Evolutionary conservation across 2,888 invertebrate genomes (phyloP).

Genomic region (Luperina testacea): DNA sequence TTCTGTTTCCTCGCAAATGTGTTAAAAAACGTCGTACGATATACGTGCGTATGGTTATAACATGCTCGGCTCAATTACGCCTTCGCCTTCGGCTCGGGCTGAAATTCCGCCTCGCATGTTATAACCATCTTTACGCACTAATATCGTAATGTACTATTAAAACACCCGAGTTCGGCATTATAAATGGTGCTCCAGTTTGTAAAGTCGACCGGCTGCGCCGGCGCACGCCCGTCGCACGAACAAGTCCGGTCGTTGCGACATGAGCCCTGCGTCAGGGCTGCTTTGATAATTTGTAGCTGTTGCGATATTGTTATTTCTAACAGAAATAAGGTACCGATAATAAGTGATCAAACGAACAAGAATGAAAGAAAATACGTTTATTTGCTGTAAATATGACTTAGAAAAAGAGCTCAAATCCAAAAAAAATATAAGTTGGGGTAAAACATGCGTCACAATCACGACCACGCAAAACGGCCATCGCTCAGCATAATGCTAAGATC

Average conservation of each 20-base stretch:
- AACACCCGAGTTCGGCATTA: constrained; percentile 42
- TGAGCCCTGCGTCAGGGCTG: constrained; percentile 62
- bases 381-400: not conserved
- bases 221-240: constrained; percentile 60
- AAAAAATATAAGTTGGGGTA: not conserved
- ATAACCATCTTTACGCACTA: no score
- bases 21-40: no score
- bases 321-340: constrained; percentile 17
- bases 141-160: no score
- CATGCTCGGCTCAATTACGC: no score
- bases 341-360: not conserved
- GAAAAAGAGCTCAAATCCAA: not conserved
- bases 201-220: constrained; percentile 61
- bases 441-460: no score
- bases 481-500: not conserved
- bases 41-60: no score
- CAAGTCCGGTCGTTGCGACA: constrained; percentile 67
- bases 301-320: constrained; percentile 41
- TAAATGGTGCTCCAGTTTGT: constrained; percentile 64
- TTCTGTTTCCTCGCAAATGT: no score
- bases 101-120: no score
- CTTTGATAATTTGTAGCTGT: constrained; percentile 45
- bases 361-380: not conserved
- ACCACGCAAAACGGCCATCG: not conserved
- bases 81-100: no score